These are phyloP conservation scores for Parotia lawesii DNA, from an alignment of 2,113 vertebrate species.

Conservation along the genomic window DNA sequence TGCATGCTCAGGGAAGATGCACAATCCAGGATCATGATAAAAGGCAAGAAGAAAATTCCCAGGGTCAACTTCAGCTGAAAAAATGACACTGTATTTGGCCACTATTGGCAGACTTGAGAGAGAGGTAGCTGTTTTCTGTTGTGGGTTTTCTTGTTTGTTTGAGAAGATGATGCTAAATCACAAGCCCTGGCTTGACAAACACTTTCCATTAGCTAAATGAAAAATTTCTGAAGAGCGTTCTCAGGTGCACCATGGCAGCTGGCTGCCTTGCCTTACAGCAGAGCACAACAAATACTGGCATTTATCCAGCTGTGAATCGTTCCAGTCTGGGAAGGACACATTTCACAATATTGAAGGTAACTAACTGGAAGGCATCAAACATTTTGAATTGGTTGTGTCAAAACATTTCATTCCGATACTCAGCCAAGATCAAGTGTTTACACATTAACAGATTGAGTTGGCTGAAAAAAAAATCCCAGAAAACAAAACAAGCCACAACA, in stretches of 20 bases:
- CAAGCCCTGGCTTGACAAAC: neutral
- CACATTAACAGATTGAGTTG: slow-evolving; percentile 35
- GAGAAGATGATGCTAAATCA: neutral
- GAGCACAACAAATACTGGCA: slow-evolving; percentile 15
- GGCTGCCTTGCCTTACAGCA: neutral
- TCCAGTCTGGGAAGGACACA: neutral
- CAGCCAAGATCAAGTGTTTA: slow-evolving; percentile 40
- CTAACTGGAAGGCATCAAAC: slow-evolving; percentile 39
- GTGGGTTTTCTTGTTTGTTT: neutral
- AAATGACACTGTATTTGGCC: neutral
- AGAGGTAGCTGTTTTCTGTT: neutral
- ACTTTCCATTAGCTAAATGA: neutral
- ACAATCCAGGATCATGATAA: neutral
- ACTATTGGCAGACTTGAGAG: neutral
- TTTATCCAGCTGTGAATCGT: neutral
- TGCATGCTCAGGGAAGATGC: neutral
- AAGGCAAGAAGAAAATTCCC: neutral
- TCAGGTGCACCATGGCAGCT: slow-evolving; percentile 27
- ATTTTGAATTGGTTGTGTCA: slow-evolving; percentile 40
- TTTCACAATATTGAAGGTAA: slow-evolving; percentile 53
- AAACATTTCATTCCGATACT: slow-evolving; percentile 45
- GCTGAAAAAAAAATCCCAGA: neutral
- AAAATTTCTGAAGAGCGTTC: slow-evolving; percentile 2
- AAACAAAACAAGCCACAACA: slow-evolving; percentile 6
- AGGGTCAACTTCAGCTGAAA: neutral